A percentile compares a stretch with the other conserved stretches of the same genome.
Evolutionary conservation across 2,113 vertebrate species (phyloP).

Genomic region (Oophaga pumilio): DNA sequence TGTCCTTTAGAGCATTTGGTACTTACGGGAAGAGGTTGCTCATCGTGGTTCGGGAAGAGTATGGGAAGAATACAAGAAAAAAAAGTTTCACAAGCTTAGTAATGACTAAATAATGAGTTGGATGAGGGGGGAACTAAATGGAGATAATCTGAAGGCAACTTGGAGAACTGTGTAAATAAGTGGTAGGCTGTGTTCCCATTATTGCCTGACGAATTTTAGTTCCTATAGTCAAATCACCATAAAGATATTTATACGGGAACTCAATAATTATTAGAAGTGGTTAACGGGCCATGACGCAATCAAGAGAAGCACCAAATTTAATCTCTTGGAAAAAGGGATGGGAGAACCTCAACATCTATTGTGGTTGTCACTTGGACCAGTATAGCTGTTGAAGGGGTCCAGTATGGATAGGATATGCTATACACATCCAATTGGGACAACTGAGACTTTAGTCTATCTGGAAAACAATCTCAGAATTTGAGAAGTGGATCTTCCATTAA

Average conservation of each 20-base stretch:
- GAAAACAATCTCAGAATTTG: too few relatives aligned
- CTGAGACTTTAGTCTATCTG: too few relatives aligned
- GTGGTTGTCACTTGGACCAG: too few relatives aligned
- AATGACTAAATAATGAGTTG: background rate
- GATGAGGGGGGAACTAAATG: background rate
- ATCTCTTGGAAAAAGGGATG: too few relatives aligned
- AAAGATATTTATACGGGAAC: background rate
- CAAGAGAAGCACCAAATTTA: too few relatives aligned
- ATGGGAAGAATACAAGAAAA: background rate
- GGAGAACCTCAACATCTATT: too few relatives aligned
- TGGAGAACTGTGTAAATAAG: background rate
- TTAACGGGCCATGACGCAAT: too few relatives aligned
- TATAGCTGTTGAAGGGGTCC: too few relatives aligned
- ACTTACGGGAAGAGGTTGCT: conserved; percentile 2
- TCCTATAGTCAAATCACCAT: background rate
- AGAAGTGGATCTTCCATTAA: too few relatives aligned
- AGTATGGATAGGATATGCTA: too few relatives aligned
- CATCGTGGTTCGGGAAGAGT: background rate
- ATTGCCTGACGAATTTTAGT: background rate
- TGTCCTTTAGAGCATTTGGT: background rate
- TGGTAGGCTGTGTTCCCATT: background rate
- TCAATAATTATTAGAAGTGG: background rate
- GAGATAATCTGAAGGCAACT: background rate
- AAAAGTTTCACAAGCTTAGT: background rate
- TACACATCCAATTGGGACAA: too few relatives aligned